Conservation (phyloP, 2,113 vertebrate genomes). For the Caranx ignobilis region DNA sequence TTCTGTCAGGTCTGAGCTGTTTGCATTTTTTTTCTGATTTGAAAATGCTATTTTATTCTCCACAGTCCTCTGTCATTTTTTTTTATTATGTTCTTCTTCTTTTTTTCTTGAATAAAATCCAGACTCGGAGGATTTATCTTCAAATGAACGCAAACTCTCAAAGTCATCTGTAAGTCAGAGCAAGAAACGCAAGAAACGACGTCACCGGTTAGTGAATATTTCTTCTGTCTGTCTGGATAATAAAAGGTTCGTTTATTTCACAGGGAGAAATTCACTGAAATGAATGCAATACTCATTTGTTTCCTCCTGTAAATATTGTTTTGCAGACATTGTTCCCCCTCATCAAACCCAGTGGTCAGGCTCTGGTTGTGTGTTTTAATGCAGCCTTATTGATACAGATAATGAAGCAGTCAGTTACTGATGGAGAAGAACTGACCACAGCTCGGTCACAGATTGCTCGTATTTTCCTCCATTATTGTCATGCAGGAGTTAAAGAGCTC, state of each 20-base stretch:
- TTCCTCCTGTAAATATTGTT: not conserved
- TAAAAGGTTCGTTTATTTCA: not conserved
- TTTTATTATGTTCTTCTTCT: slow-evolving; percentile 6
- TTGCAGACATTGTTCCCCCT: not conserved
- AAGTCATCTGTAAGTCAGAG: slow-evolving; percentile 94
- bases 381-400: not conserved
- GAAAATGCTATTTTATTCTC: not conserved
- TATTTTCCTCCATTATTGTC: not conserved
- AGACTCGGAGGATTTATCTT: slow-evolving; percentile 98
- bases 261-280: not conserved
- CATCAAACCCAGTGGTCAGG: not conserved
- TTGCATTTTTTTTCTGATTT: not conserved
- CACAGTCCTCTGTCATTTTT: not conserved
- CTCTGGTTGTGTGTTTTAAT: not conserved
- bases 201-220: slow-evolving; percentile 90
- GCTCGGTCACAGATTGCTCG: not conserved
- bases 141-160: slow-evolving; percentile 93
- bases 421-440: not conserved
- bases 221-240: slow-evolving; percentile 9
- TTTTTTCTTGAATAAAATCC: slow-evolving; percentile 42
- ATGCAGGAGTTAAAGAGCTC: not conserved
- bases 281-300: not conserved
- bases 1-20: not conserved
- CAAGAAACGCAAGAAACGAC: slow-evolving; percentile 98
- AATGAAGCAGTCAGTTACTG: not conserved